Conservation (phyloP, 2,888 invertebrate species). For the Flexamia atlantica region DNA sequence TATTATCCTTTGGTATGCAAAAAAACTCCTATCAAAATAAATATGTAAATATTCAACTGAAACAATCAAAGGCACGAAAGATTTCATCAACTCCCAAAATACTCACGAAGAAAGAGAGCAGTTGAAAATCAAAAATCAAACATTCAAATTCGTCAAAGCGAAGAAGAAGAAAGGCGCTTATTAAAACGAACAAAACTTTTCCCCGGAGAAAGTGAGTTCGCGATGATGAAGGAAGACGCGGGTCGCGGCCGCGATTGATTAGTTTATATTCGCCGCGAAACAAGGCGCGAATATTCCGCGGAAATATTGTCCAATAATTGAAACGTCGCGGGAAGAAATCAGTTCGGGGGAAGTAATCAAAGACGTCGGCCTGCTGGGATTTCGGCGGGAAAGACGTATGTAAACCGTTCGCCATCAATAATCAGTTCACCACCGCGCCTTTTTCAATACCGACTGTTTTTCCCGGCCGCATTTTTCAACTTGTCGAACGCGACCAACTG, state of each 20-base stretch:
- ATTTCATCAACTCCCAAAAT: too few relatives aligned
- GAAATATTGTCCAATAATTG: constrained; percentile 62
- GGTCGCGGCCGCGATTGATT: constrained; percentile 51
- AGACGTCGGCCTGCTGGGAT: constrained; percentile 56
- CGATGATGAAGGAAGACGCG: constrained; percentile 46
- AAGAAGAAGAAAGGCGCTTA: constrained; percentile 40
- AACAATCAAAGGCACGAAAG: too few relatives aligned
- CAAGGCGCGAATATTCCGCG: constrained; percentile 44
- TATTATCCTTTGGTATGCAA: too few relatives aligned
- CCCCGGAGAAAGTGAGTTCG: constrained; percentile 40
- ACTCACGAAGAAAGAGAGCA: background rate
- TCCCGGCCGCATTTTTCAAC: constrained; percentile 47
- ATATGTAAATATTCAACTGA: too few relatives aligned
- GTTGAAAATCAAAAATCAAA: constrained; percentile 42
- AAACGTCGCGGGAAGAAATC: constrained; percentile 62
- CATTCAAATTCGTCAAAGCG: constrained; percentile 38
- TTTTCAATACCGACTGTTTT: constrained; percentile 53
- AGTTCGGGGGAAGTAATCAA: constrained; percentile 53
- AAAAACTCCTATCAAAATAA: too few relatives aligned
- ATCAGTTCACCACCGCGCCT: constrained; percentile 42
- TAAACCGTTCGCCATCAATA: constrained; percentile 58
- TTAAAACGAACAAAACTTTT: constrained; percentile 44
- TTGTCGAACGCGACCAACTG: constrained; percentile 55
- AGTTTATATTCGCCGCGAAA: constrained; percentile 42
- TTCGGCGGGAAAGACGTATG: constrained; percentile 54